Evolutionary conservation across 2,888 invertebrate species (phyloP).

Genomic region (Sinotaia quadrata): DNA sequence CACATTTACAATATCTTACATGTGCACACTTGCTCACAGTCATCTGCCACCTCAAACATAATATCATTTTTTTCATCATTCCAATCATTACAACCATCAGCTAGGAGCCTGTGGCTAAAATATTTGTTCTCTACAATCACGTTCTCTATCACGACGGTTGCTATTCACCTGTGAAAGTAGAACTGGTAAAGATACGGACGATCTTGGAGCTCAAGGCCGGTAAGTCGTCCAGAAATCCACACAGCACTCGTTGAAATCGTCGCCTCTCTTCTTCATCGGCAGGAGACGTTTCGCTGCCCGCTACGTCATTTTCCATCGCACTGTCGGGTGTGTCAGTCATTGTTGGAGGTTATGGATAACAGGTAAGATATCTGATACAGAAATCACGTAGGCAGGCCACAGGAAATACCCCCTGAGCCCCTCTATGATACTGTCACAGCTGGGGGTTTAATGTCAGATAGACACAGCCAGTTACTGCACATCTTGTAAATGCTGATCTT

Average conservation of each 20-base stretch:
- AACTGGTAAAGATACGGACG: conserved; percentile 97
- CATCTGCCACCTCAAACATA: background rate
- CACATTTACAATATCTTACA: background rate
- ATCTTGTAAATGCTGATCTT: no score
- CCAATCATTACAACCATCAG: background rate
- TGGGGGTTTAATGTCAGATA: no score
- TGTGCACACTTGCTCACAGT: background rate
- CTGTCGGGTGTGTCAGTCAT: conserved; percentile 23
- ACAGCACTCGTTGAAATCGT: conserved; percentile 49
- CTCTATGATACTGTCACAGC: no score
- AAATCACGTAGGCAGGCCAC: background rate
- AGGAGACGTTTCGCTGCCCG: conserved; percentile 36
- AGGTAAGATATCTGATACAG: background rate
- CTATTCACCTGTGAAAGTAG: conserved; percentile 92
- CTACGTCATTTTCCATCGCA: conserved; percentile 32
- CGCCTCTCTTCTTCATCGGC: conserved; percentile 49
- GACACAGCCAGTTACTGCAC: no score
- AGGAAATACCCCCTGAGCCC: no score
- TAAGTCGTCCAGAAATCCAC: conserved; percentile 78
- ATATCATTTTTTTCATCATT: background rate
- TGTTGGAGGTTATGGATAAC: background rate
- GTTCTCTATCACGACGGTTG: background rate
- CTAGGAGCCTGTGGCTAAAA: background rate
- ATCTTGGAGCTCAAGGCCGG: conserved; percentile 98
- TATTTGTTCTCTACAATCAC: background rate